Evolutionary conservation across 2,797 vertebrate genomes (phyloP).

Genomic region (Lutjanus campechanus): DNA sequence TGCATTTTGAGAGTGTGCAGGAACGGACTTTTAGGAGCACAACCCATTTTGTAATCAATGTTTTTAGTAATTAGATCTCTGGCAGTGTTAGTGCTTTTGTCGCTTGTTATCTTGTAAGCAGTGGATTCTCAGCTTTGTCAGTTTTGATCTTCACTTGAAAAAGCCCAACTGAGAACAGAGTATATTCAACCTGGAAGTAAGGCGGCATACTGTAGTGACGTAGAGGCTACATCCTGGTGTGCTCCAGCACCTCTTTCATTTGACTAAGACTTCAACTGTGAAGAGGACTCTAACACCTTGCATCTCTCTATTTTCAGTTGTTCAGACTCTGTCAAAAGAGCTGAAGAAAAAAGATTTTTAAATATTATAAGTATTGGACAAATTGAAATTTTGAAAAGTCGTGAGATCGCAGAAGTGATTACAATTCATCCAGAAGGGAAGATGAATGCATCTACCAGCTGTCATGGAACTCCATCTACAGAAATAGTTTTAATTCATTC

Average conservation of each 20-base stretch:
- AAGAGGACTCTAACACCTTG: slow-evolving; percentile 45
- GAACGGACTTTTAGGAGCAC: slow-evolving; percentile 10
- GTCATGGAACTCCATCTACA: too few species aligned
- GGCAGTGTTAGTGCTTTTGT: not conserved
- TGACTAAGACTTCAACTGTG: slow-evolving; percentile 17
- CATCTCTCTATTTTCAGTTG: slow-evolving; percentile 37
- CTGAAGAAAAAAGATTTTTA: slow-evolving; percentile 28
- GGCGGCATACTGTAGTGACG: not conserved
- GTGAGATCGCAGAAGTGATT: too few species aligned
- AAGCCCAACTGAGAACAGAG: slow-evolving; percentile 8
- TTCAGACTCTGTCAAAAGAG: slow-evolving; percentile 51
- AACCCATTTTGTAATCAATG: slow-evolving; percentile 20
- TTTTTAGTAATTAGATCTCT: slow-evolving; percentile 26
- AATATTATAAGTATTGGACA: too few species aligned
- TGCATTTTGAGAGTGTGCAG: not conserved
- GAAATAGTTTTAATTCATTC: too few species aligned
- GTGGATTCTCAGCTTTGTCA: slow-evolving; percentile 30
- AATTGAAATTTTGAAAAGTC: too few species aligned
- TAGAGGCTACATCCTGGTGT: not conserved
- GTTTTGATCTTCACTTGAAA: slow-evolving; percentile 19
- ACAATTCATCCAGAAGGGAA: too few species aligned
- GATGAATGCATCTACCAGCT: too few species aligned
- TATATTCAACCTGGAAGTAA: slow-evolving; percentile 7
- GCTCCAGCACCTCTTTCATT: slow-evolving; percentile 18
- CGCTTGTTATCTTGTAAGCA: slow-evolving; percentile 19